Evolutionary conservation across 2,888 invertebrate species (phyloP), one percentile per base, ranked within the genome.

Genomic region (Portevinia maculata): DNA sequence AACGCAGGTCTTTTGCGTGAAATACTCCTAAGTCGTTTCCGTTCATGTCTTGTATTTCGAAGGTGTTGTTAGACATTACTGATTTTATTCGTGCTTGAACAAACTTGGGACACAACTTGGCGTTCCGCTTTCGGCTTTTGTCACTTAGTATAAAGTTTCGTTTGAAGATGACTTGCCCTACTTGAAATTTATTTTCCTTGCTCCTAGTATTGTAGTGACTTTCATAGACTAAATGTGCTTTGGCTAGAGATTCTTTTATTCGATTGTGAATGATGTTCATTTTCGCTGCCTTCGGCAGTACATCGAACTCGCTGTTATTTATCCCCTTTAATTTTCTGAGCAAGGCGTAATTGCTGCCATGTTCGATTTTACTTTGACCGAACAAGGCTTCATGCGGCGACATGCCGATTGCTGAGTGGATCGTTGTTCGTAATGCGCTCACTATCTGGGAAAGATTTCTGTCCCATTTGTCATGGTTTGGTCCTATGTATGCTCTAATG

Each of bases 31-130:
- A 1, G 4, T 6, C 0, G 1, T 39, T 13, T 0, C 39, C 39
- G 2, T 3, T 39, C 1, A 13, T 1, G 6, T 39, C 39, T 4
- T 13, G 0, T 4, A 39, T n/a, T 5, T 39, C 39, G 7, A 13
- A 39, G 1, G 13, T 1, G 13, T 37, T 41, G 0, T 41, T 41
- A 1, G 28, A 34, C 8, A 11, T 7, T 11, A 7, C 28, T 0
- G 28, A 4, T 24, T 44, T 24, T 7, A 55, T 11, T 8, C 11
- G 8, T 1, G 32, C 32, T 8, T 32, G 7, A 3, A 7, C 7
- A 3, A 41, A 67, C 9, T 67, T 67, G 15, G 53, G 41, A 24
- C 48, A 19, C 1, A 67, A 28, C 8, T 67, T 44, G 1, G 60
- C 60, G n/a, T 44, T 60, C 4, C 3, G n/a, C 3, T 13, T 1